Percentiles rank a stretch among this genome's conserved stretches.
Evolutionary conservation across 1,140 invertebrate species (phyloP).

Genomic region (Psix sp.): DNA sequence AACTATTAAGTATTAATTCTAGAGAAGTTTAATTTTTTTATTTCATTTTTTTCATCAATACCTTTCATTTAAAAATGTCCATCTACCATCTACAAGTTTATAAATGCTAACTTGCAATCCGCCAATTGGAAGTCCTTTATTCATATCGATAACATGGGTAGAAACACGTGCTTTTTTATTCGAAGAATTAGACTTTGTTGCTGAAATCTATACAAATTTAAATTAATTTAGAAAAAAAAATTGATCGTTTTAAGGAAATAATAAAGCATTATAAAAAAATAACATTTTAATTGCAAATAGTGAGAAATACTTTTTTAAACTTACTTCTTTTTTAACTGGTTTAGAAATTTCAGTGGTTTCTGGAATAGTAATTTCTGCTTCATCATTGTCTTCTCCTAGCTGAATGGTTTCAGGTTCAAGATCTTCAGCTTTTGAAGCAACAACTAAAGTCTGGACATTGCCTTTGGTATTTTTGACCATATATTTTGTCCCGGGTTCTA

Average conservation of each 20-base stretch:
- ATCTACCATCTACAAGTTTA: constrained; percentile 80
- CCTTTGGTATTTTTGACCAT: constrained; percentile 32
- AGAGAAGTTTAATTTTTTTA: constrained; percentile 7
- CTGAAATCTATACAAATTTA: constrained; percentile 8
- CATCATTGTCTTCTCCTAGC: constrained; percentile 30
- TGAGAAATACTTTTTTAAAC: constrained; percentile 1
- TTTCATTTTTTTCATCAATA: background rate
- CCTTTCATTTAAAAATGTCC: constrained; percentile 81
- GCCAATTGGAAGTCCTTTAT: constrained; percentile 80
- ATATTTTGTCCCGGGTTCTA: constrained; percentile 37
- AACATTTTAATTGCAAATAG: background rate
- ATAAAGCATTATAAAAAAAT: background rate
- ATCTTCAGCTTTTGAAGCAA: constrained; percentile 31
- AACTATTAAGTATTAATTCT: too few species aligned
- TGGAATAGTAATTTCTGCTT: constrained; percentile 5
- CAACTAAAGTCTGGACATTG: constrained; percentile 25
- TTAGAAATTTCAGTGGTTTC: constrained; percentile 21
- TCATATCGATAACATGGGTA: constrained; percentile 83
- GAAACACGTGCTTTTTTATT: constrained; percentile 75
- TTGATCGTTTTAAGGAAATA: background rate
- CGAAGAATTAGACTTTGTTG: constrained; percentile 22
- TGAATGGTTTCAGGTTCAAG: constrained; percentile 21
- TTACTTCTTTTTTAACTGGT: constrained; percentile 37
- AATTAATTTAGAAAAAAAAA: background rate
- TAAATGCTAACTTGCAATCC: constrained; percentile 82